Evolutionary conservation across 1,140 invertebrate species (phyloP), one percentile per base, ranked within the genome.

Genomic region (Latrodectus geometricus): DNA sequence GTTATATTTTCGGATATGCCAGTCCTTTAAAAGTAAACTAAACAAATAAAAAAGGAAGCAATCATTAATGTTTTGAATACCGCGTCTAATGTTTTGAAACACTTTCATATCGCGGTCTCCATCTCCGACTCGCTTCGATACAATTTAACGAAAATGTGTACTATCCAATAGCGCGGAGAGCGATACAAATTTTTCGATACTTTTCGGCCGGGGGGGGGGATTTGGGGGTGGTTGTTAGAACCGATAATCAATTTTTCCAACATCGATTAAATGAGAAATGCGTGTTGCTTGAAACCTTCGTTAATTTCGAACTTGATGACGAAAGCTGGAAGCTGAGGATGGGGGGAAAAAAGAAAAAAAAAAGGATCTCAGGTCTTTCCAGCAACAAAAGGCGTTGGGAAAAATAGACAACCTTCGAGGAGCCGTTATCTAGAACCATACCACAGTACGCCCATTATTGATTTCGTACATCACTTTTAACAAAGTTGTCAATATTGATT

Each of bases 401-500:
- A 80, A 70, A 49, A 70, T 11, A 17, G 54, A 50, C 56, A 35
- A 35, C n/a, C 61, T 14, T 23, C 49, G 61, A 48, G 49, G 56
- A 21, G 23, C 54, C 78, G 78, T 80, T 80, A 80, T 80, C 78
- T 54, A n/a, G 14, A 12, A n/a, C 52, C 52, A 80, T 48, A 70
- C 78, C 48, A 23, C 54, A 76, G 9, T 52, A 76, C 23, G n/a
- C 72, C 65, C 49, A 68, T 76, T 76, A 84, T 84, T 84, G 82
- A 84, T 76, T 54, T 17, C 50, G n/a, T 23, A 54, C 73, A 75
- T 69, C 73, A 76, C 73, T 84, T 76, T 35, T 84, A 84, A 84
- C 82, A 84, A 75, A 75, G 82, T 84, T 84, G 82, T 84, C 82
- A 84, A 84, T 84, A 84, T 84, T 84, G 72, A 84, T 84, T 84